Conservation (phyloP, 2,113 vertebrate genomes). For the Calidris pugnax region DNA sequence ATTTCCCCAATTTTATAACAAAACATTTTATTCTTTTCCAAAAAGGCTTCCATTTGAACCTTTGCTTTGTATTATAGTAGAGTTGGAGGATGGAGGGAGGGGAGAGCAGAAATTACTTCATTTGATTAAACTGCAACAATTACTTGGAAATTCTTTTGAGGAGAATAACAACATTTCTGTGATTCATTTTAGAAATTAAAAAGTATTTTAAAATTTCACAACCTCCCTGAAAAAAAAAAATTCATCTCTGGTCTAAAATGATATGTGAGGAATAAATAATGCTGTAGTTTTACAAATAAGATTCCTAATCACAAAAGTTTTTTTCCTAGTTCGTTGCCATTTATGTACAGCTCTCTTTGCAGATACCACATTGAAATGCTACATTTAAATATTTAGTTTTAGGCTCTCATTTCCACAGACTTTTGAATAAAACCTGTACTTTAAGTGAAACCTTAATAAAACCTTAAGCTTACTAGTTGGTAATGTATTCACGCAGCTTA, state of each 20-base stretch:
- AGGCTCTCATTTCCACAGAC: not conserved
- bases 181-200: not conserved
- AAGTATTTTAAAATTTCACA: not conserved
- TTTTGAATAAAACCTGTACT: not conserved
- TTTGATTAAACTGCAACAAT: not conserved
- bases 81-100: accelerated
- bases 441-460: constrained; percentile 6
- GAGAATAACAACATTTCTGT: not conserved
- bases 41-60: not conserved
- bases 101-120: not conserved
- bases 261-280: not conserved
- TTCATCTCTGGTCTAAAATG: not conserved
- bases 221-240: not conserved
- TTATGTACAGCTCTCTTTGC: not conserved
- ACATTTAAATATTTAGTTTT: not conserved
- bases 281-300: not conserved
- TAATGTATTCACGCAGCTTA: not conserved
- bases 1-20: not conserved
- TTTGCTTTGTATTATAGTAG: not conserved
- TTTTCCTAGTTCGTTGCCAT: not conserved
- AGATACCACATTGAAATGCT: not conserved
- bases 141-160: not conserved
- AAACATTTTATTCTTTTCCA: not conserved
- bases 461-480: not conserved
- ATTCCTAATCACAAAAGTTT: not conserved